These are phyloP conservation scores for Apeltes quadracus DNA, from an alignment of 2,113 vertebrate species.

Conservation along the genomic window DNA sequence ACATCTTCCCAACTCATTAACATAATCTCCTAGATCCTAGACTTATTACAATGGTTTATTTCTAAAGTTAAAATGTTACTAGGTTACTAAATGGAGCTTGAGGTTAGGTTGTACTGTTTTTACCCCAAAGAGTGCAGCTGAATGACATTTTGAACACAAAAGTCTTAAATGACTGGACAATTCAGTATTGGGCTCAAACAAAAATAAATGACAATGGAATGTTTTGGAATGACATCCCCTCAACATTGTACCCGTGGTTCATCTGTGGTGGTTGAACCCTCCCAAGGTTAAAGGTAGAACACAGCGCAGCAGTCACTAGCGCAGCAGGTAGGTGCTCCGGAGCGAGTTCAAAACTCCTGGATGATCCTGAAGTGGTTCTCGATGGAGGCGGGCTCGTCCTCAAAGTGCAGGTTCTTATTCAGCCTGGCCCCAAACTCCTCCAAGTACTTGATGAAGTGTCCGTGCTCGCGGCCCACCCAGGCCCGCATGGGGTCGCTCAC, in stretches of 20 bases:
- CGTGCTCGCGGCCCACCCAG: slow-evolving; percentile 95
- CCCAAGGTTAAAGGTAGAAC: background rate
- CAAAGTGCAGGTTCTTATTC: slow-evolving; percentile 89
- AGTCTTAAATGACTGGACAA: background rate
- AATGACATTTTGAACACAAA: background rate
- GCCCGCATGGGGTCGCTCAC: slow-evolving; percentile 93
- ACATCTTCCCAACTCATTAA: no score
- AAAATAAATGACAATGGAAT: slow-evolving; percentile 18
- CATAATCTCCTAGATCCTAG: no score
- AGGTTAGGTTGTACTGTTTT: background rate
- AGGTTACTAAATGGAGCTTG: no score
- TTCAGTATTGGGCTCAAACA: slow-evolving; percentile 1
- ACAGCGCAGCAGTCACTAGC: background rate
- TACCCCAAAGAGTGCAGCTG: background rate
- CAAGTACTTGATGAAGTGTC: slow-evolving; percentile 87
- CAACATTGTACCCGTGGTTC: no score
- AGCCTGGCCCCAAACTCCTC: slow-evolving; percentile 86
- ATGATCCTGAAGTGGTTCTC: slow-evolving; percentile 97
- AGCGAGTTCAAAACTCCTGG: slow-evolving; percentile 79
- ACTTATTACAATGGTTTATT: background rate
- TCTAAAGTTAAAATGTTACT: no score
- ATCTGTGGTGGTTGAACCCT: no score
- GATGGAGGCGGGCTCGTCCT: slow-evolving; percentile 87
- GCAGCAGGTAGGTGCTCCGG: background rate
- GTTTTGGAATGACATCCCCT: no score